Evolutionary conservation across 2,888 invertebrate genomes (phyloP).

Genomic region (Lasioglossum figueresi): DNA sequence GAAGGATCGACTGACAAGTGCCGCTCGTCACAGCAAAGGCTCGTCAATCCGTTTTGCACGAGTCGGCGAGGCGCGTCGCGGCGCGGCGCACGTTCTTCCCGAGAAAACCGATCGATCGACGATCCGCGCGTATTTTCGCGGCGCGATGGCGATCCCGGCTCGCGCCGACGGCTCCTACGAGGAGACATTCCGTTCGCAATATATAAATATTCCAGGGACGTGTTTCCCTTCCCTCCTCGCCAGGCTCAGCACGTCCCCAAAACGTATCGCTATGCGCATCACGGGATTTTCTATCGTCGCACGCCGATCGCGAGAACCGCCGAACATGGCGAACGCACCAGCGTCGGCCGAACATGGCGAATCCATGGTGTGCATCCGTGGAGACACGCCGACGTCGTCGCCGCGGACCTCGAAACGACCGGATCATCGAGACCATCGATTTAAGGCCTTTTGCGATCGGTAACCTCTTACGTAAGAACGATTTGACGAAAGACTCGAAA

Average conservation of each 20-base stretch:
- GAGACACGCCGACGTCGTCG: neutral
- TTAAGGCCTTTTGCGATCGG: conserved; percentile 23
- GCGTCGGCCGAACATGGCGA: neutral
- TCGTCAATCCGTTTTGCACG: neutral
- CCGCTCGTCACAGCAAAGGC: neutral
- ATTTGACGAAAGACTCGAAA: neutral
- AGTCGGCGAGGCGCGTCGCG: too few species aligned
- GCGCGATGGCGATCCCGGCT: neutral
- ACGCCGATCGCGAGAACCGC: conserved; percentile 65
- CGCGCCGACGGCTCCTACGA: neutral
- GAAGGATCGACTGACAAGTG: neutral
- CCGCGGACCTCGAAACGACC: conserved; percentile 13
- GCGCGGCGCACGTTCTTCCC: conserved; percentile 18
- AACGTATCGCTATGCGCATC: conserved; percentile 77
- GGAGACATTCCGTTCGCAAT: conserved; percentile 51
- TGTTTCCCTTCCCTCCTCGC: conserved; percentile 47
- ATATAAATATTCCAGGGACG: conserved; percentile 73
- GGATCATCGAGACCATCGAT: neutral
- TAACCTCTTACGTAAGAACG: conserved; percentile 2
- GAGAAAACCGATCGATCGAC: conserved; percentile 5
- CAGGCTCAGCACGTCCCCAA: conserved; percentile 70
- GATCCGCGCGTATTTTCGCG: neutral
- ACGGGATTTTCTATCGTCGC: conserved; percentile 71
- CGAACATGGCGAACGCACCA: conserved; percentile 54
- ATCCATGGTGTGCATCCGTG: conserved; percentile 23